phyloP scores from a whole-genome alignment of 2,888 invertebrate species.

The Dicycla oo region DNA sequence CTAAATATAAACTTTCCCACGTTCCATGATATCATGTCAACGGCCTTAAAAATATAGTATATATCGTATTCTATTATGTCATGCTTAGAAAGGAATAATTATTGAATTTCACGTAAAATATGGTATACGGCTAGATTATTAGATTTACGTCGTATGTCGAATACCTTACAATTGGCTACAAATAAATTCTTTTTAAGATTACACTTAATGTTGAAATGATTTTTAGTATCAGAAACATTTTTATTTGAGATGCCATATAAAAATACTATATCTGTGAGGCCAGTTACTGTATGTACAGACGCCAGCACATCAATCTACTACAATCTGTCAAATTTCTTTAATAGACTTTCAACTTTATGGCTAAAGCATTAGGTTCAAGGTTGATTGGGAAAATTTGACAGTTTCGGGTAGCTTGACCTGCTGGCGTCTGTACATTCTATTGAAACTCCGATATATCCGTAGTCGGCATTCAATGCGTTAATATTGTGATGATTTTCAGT shows the following conservation, averaged over 20 bases:
- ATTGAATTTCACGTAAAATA: neutral
- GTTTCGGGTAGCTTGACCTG: too few species aligned
- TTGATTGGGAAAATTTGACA: too few species aligned
- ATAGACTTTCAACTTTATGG: too few species aligned
- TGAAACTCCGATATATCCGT: too few species aligned
- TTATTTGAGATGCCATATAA: too few species aligned
- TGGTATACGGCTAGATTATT: neutral
- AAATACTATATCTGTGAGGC: too few species aligned
- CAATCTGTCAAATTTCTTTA: too few species aligned
- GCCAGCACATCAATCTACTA: too few species aligned
- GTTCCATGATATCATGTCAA: conserved; percentile 66
- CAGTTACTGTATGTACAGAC: too few species aligned
- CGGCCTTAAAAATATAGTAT: conserved; percentile 49
- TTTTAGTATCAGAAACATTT: neutral
- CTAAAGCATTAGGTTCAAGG: too few species aligned
- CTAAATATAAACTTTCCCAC: conserved; percentile 74
- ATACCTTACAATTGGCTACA: neutral
- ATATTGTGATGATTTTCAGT: neutral
- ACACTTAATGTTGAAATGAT: neutral
- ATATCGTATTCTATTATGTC: conserved; percentile 5
- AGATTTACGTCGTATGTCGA: neutral
- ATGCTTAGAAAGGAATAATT: conserved; percentile 4
- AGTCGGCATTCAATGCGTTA: too few species aligned
- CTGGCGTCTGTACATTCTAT: too few species aligned
- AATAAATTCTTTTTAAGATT: neutral